These are phyloP conservation scores for Ascidia mentula DNA, from an alignment of 23 tunicate species.

Conservation along the genomic window DNA sequence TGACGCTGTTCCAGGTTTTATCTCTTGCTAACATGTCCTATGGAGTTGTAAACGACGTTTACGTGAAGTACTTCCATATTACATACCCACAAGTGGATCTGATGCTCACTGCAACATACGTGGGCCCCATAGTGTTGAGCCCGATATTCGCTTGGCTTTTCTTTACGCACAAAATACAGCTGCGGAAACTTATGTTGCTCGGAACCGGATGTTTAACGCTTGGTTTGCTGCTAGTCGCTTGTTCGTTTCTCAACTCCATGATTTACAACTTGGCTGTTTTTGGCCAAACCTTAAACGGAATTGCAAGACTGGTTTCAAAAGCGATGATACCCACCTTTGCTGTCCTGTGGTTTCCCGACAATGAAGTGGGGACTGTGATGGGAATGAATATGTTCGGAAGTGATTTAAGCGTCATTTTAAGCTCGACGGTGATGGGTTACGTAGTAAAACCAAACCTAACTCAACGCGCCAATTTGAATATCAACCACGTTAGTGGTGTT, in stretches of 20 bases:
- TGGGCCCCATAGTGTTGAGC: neutral
- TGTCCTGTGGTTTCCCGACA: neutral
- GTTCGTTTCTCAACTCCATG: neutral
- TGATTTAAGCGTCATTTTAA: neutral
- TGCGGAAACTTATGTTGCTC: neutral
- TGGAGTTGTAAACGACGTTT: neutral
- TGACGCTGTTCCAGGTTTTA: neutral
- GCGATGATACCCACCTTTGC: neutral
- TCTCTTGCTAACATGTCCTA: neutral
- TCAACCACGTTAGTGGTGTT: no score
- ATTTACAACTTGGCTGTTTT: neutral
- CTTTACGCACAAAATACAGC: neutral
- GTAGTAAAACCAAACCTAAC: neutral
- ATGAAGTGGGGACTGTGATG: neutral
- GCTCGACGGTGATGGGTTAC: neutral
- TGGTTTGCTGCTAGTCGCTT: neutral
- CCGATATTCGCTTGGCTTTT: neutral
- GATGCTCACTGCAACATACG: neutral
- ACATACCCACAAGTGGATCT: neutral
- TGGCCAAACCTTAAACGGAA: neutral
- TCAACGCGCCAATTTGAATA: neutral
- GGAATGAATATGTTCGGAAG: neutral
- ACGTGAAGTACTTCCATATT: neutral
- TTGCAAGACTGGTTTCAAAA: neutral
- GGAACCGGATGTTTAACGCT: neutral